A percentile compares a stretch with the other conserved stretches of the same genome.
These are phyloP conservation scores for Phalacrocorax pelagicus DNA, from an alignment of 2,113 vertebrate species.

Conservation along the genomic window DNA sequence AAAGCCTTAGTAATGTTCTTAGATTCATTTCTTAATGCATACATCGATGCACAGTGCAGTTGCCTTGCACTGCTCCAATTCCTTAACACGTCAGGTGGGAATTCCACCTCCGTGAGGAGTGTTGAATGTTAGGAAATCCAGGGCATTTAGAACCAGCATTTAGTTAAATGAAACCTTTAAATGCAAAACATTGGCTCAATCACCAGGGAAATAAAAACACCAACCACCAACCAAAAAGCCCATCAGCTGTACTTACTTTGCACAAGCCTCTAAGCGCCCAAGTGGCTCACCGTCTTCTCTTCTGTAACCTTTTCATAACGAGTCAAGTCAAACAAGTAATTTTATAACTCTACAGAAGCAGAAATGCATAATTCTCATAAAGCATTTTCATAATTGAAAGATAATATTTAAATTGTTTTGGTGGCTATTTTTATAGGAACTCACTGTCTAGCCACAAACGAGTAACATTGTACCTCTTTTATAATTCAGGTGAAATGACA, in stretches of 20 bases:
- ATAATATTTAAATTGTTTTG: neutral
- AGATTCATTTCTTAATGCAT: neutral
- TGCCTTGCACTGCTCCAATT: neutral
- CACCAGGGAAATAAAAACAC: neutral
- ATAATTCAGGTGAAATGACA: neutral
- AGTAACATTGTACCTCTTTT: neutral
- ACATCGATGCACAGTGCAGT: neutral
- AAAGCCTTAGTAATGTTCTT: neutral
- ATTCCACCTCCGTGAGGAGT: neutral
- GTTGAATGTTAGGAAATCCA: neutral
- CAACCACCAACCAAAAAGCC: neutral
- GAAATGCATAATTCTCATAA: neutral
- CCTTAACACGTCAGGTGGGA: neutral
- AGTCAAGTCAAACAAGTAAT: neutral
- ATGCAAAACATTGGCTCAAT: neutral
- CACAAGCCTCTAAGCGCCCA: conserved; percentile 83
- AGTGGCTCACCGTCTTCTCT: neutral
- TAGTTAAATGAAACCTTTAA: neutral
- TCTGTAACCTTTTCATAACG: neutral
- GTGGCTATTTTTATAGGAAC: neutral
- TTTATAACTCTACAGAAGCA: neutral
- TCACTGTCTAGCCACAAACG: neutral
- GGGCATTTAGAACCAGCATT: neutral
- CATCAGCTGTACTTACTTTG: conserved; percentile 78
- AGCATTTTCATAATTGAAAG: neutral